Evolutionary conservation across 2,797 vertebrate genomes (phyloP).

Genomic region (Acomys russatus): DNA sequence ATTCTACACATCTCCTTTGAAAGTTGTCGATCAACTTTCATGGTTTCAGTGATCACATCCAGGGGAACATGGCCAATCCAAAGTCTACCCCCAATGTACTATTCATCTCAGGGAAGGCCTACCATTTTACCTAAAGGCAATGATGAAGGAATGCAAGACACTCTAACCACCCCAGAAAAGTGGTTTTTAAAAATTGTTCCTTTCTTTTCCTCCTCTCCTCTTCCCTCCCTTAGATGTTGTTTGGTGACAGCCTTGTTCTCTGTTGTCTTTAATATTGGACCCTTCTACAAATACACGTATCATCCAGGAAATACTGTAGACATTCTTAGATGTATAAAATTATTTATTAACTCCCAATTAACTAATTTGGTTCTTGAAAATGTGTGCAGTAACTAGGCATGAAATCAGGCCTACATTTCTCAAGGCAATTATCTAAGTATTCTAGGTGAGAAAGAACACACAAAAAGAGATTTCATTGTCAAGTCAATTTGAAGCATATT

Average conservation of each 20-base stretch:
- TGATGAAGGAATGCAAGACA: background rate
- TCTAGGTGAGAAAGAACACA: background rate
- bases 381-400: background rate
- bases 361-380: constrained; percentile 26
- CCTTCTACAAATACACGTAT: constrained; percentile 9
- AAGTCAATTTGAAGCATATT: constrained; percentile 36
- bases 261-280: background rate
- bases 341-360: constrained; percentile 42
- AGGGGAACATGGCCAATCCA: background rate
- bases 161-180: background rate
- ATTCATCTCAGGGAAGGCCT: background rate
- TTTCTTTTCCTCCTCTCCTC: background rate
- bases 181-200: background rate
- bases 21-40: background rate
- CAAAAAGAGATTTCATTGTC: constrained; percentile 23
- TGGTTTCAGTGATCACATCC: background rate
- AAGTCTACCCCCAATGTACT: background rate
- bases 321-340: constrained; percentile 10
- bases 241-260: constrained; percentile 7
- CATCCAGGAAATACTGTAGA: constrained; percentile 7
- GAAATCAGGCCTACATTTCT: constrained; percentile 29
- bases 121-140: background rate
- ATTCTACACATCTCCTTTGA: background rate
- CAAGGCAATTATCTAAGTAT: background rate
- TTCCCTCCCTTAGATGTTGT: background rate